Percentiles rank a stretch among this genome's conserved stretches.
Conservation (phyloP, 2,888 invertebrate species). For the Clitarchus hookeri region DNA sequence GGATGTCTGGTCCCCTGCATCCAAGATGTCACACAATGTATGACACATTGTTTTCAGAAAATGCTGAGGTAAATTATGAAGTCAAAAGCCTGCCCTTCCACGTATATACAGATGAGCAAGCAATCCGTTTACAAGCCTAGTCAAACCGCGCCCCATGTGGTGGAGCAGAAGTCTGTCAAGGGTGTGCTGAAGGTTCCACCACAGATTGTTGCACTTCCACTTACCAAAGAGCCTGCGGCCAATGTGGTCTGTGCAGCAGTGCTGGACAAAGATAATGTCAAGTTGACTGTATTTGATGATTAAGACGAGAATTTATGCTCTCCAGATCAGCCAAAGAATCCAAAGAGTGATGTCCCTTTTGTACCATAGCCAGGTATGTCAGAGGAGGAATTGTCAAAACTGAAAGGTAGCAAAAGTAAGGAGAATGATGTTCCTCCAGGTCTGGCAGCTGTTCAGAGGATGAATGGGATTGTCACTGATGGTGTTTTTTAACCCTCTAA, state of each 20-base stretch:
- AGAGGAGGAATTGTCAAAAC: slow-evolving; percentile 20
- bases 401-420: slow-evolving; percentile 30
- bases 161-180: neutral
- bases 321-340: neutral
- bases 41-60: neutral
- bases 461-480: neutral
- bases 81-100: neutral
- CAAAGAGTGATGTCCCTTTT: slow-evolving; percentile 24
- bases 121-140: neutral
- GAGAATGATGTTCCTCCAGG: slow-evolving; percentile 27
- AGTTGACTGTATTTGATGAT: neutral
- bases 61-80: neutral
- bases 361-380: slow-evolving; percentile 37
- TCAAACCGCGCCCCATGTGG: neutral
- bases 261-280: neutral
- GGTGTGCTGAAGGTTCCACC: neutral
- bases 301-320: neutral
- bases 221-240: neutral
- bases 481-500: slow-evolving; percentile 18
- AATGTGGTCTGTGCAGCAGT: neutral
- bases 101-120: neutral
- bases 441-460: neutral
- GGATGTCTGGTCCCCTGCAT: neutral
- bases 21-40: neutral
- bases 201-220: neutral